Base-by-base conservation (phyloP, 2,888 invertebrate species). In the Diloba caeruleocephala region DNA sequence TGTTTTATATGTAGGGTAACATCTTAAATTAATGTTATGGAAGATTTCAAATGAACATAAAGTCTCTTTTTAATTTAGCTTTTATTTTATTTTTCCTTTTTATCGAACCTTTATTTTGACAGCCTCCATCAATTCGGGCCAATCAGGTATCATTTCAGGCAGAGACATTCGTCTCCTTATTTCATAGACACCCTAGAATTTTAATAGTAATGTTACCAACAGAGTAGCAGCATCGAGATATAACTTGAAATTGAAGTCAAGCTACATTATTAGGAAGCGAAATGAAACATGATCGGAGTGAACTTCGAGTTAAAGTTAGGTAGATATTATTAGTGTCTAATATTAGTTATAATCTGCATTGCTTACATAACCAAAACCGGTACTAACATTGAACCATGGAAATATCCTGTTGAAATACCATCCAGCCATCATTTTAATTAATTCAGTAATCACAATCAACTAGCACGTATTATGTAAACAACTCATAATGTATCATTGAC, bases 101-200 rank as follows among this genome's bases (percentile, higher is more conserved):
- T 87, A 94, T 91, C 95, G 94, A 95, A 95, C 95, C 95, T 95
- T 95, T 90, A 92, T 91, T 94, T 94, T 95, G 87, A 94, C 94
- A 92, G 94, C 90, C 89, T 94, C 94, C 90, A 94, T 91, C 90
- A 97, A 95, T 79, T 88, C 95, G 83, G 97, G 97, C 96, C 96
- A 97, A 94, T 97, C 97, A 81, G 96, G 96, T 89, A 97, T 96
- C 85, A 96, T 89, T 93, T 96, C 96, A 84, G 94, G 94, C 73
- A 96, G 94, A 91, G 95, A 95, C 92, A 95, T 95, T 78, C 95
- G 94, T 93, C 96, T 95, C 91, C 94, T 94, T 90, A 95, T 95
- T 84, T 95, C 94, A 94, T 95, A 95, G 87, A 95, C 91, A 84
- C 94, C 95, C 95, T 95, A 95, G 89, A 94, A 94, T 92, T 89